Percentiles rank a stretch among this genome's conserved stretches.
These are phyloP conservation scores for Drosophila elegans DNA, from an alignment of 1,140 invertebrate genomes.

Conservation along the genomic window DNA sequence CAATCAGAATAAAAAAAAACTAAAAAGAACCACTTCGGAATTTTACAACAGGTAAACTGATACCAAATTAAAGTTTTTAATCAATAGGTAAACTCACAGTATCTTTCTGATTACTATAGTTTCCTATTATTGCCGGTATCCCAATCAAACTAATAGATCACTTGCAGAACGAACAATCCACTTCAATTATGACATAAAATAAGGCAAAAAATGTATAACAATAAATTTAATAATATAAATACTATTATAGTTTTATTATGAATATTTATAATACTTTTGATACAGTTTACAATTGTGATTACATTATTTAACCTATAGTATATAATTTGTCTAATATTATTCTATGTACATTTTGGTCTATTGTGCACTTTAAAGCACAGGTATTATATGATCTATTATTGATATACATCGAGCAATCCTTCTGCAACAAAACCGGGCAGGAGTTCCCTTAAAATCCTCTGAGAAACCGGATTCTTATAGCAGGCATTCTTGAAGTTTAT, in stretches of 20 bases:
- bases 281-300: not conserved
- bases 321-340: not conserved
- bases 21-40: not conserved
- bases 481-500: conserved; percentile 70
- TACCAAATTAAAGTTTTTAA: conserved; percentile 3
- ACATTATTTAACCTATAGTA: conserved; percentile 6
- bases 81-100: not conserved
- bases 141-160: conserved; percentile 10
- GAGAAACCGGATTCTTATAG: conserved; percentile 56
- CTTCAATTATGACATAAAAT: not conserved
- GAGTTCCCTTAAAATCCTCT: conserved; percentile 51
- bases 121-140: not conserved
- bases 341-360: not conserved
- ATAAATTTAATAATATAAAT: too few species aligned
- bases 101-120: conserved; percentile 5
- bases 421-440: conserved; percentile 61
- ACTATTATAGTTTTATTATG: not conserved
- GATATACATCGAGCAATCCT: conserved; percentile 74
- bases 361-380: conserved; percentile 6
- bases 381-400: conserved; percentile 36
- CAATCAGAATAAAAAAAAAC: too few species aligned
- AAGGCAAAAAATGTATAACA: too few species aligned
- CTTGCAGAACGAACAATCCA: too few species aligned
- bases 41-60: not conserved
- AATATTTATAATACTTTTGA: not conserved